Evolutionary conservation across 2,113 vertebrate genomes (phyloP), one percentile per base, ranked within the genome.

Genomic region (Mustela nigripes): DNA sequence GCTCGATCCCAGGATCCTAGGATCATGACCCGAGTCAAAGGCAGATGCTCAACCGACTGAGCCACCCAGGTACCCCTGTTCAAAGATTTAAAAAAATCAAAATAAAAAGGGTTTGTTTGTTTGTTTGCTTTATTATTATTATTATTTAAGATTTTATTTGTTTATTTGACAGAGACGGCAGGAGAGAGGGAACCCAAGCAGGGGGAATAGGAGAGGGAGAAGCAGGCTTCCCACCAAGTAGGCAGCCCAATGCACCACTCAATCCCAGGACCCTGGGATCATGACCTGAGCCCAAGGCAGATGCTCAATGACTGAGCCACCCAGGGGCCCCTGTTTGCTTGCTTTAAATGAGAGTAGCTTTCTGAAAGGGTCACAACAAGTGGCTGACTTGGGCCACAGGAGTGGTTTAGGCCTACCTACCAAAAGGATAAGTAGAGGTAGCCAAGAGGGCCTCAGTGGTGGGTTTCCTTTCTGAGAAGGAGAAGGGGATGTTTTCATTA

Each of bases 141-240:
- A 7, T 58, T 58, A 21, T 58, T 58, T 9, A 24, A 62, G 24
- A 62, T 62, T 62, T 62, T 62, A 62, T 42, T 39, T 22, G 39
- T 42, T 73, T 22, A 73, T 73, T 73, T 73, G 21, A 73, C 36
- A 73, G 4, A 39, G 21, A 36, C 58, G 24, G 60, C 3, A 42
- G 42, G 7, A 62, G 3, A 62, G 19, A 39, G 4, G 7, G 19
- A 73, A 4, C 2, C 3, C 11, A 22, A 73, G 71, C 2, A 63
- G 71, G 71, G 71, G 10, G 21, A 73, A 21, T 11, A 21, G 21
- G 36, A 24, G 71, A 74, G 36, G 22, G 36, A 42, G 71, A 74
- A 22, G 22, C 28, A 65, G 28, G 63, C 63, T 65, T 5, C 21
- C 11, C 0, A 2, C 5, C 7, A 2, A 42, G 21, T 11, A 19